A percentile compares a stretch with the other conserved stretches of the same genome.
phyloP scores from a whole-genome alignment of 2,888 invertebrate genomes.

The Sphaeridia pumilis region DNA sequence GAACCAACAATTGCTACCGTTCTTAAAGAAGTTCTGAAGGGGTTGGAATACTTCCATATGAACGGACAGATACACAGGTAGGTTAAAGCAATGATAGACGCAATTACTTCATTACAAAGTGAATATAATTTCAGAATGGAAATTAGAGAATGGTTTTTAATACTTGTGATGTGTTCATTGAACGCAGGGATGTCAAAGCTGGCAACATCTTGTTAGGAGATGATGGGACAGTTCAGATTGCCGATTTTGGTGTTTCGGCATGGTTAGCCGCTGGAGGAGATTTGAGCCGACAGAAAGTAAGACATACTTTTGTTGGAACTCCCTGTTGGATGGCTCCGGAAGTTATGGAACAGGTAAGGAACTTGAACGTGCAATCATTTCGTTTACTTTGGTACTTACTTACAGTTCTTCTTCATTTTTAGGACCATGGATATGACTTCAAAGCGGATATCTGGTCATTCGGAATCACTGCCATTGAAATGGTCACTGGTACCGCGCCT shows the following conservation, averaged over 20 bases:
- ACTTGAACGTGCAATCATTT: too few relatives aligned
- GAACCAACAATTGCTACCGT: conserved; percentile 96
- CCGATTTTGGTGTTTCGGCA: conserved; percentile 97
- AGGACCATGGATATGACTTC: conserved; percentile 95
- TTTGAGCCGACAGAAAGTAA: conserved; percentile 78
- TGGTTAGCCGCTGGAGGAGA: conserved; percentile 94
- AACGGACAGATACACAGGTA: conserved; percentile 98
- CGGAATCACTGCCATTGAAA: conserved; percentile 95
- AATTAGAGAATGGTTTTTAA: too few relatives aligned
- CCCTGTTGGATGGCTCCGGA: conserved; percentile 78
- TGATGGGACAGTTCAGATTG: conserved; percentile 84
- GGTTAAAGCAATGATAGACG: too few relatives aligned
- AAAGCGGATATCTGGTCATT: conserved; percentile 93
- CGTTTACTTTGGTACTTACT: too few relatives aligned
- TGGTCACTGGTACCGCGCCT: conserved; percentile 96
- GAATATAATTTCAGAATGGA: too few relatives aligned
- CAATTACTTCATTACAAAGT: too few relatives aligned
- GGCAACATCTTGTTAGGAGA: conserved; percentile 94
- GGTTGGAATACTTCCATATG: conserved; percentile 95
- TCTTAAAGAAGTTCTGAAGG: conserved; percentile 85
- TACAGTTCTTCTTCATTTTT: too few relatives aligned
- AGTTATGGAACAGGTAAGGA: conserved; percentile 86
- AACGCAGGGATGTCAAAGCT: conserved; percentile 86
- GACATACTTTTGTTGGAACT: conserved; percentile 52
- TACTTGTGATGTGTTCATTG: too few relatives aligned